Evolutionary conservation across 2,888 invertebrate species (phyloP), one percentile per base, ranked within the genome.

Genomic region (Portevinia maculata): DNA sequence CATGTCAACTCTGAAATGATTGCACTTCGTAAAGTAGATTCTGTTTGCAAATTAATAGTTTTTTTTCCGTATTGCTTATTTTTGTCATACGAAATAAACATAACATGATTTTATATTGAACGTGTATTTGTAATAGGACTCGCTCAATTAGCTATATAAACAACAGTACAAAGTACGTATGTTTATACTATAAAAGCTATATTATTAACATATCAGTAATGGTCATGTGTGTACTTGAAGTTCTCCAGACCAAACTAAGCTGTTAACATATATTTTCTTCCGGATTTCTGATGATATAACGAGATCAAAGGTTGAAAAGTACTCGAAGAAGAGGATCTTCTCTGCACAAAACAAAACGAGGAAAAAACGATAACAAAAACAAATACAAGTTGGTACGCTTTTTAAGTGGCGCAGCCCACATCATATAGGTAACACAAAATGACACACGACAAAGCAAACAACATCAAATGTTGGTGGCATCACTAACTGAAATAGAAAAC

Each of bases 71-170:
- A 30, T 55, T 28, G 59, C 39, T 50, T 52, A 21, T 59, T 65
- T 44, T 46, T 39, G 41, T 48, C 53, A 37, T 57, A 19, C 69
- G 28, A 74, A 74, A 44, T 60, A 69, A 79, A 74, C 59, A 78
- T 24, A 39, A 73, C 53, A 62, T 50, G 11, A 39, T 55, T 19
- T 30, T 57, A 2, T 64, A 46, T 64, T 48, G 21, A n/a, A 24
- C 41, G 15, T 60, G 67, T 48, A 59, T 53, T 19, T 71, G 64
- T 48, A 34, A 52, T 64, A 75, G 76, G 81, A 83, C 76, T 67
- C 81, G 81, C 81, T 83, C 81, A 83, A 83, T 83, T 83, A 83
- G 76, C 81, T 83, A 67, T 65, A 59, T 65, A 83, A 83, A 76
- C 65, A 81, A 70, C 30, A 76, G 34, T 60, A 39, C 34, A 53